Conservation (phyloP, 2,797 vertebrate species). For the Labeo calbasu region DNA sequence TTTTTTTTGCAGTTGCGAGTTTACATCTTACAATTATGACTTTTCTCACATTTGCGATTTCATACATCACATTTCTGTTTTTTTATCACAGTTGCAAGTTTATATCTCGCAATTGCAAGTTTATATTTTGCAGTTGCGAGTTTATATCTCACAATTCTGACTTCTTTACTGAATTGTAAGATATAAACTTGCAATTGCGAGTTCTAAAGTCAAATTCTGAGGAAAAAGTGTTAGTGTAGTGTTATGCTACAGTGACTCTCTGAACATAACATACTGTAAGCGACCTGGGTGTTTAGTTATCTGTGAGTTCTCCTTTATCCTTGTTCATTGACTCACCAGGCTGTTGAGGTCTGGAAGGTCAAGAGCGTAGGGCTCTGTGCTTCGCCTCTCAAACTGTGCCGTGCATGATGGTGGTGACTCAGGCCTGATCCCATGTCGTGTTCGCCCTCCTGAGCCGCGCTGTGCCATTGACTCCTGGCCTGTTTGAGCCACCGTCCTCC, state of each 20-base stretch:
- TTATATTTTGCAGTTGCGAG: too few species aligned
- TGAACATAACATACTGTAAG: too few species aligned
- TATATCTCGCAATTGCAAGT: not conserved
- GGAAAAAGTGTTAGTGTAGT: not conserved
- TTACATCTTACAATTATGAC: too few species aligned
- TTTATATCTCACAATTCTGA: too few species aligned
- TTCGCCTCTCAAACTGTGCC: slow-evolving; percentile 76
- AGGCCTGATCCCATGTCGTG: slow-evolving; percentile 70
- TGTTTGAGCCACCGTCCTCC: slow-evolving; percentile 93
- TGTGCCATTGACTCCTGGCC: slow-evolving; percentile 88
- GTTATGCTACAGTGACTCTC: not conserved
- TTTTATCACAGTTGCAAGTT: too few species aligned
- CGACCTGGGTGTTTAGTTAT: not conserved
- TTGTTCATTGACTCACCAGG: slow-evolving; percentile 49
- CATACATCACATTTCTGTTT: too few species aligned
- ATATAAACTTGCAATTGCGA: not conserved
- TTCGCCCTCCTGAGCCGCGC: slow-evolving; percentile 71
- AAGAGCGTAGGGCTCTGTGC: slow-evolving; percentile 78
- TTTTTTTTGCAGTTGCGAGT: too few species aligned
- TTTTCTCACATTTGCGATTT: too few species aligned
- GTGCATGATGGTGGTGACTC: slow-evolving; percentile 52
- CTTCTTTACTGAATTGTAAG: not conserved
- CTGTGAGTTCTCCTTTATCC: not conserved
- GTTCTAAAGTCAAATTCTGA: too few species aligned
- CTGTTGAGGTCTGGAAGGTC: slow-evolving; percentile 83